Conservation (phyloP, 2,113 vertebrate species). For the Halichoerus grypus region DNA sequence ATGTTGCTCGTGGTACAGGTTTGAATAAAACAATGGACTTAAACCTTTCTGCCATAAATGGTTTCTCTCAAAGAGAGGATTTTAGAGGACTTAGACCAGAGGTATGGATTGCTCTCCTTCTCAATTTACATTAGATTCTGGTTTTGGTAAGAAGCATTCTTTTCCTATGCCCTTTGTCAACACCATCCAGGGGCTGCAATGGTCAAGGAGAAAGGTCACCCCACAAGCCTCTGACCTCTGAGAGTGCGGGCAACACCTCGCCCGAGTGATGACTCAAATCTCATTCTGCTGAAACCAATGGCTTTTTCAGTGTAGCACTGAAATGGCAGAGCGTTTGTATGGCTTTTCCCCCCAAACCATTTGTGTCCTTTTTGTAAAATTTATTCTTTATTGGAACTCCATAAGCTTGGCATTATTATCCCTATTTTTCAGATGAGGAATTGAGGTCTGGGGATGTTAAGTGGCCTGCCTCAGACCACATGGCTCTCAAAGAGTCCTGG, state of each 20-base stretch:
- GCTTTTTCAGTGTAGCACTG: neutral
- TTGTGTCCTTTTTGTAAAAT: neutral
- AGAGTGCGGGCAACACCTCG: neutral
- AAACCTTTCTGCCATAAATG: neutral
- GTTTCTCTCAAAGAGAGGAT: neutral
- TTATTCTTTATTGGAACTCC: neutral
- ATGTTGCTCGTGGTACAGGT: neutral
- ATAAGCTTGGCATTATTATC: neutral
- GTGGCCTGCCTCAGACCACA: neutral
- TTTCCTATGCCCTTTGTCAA: neutral
- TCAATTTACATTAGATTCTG: neutral
- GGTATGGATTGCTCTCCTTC: neutral
- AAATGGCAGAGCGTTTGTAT: neutral
- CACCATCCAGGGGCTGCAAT: neutral
- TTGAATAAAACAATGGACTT: neutral
- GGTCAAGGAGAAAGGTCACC: neutral
- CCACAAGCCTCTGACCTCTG: neutral
- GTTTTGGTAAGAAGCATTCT: constrained; percentile 28
- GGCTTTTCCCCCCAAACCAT: neutral
- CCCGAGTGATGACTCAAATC: neutral
- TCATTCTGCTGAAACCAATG: neutral
- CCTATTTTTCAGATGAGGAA: neutral
- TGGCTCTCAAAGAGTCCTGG: neutral
- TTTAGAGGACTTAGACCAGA: neutral
- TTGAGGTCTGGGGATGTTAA: neutral